Evolutionary conservation across 2,797 vertebrate genomes (phyloP).

Genomic region (Eulemur rubriventer): DNA sequence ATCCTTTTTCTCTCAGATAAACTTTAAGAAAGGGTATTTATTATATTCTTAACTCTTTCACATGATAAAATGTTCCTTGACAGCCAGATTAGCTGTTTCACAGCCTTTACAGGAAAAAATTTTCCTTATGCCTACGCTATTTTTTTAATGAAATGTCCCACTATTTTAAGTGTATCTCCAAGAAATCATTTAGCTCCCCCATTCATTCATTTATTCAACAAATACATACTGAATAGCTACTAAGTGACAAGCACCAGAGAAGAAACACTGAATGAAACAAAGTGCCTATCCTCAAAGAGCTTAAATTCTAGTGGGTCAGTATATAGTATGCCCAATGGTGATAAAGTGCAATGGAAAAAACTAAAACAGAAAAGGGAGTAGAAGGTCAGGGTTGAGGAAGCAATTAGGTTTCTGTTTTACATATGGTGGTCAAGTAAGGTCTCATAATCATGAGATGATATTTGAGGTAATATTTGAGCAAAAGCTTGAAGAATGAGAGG

Average conservation of each 20-base stretch:
- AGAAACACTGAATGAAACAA: background rate
- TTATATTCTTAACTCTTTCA: background rate
- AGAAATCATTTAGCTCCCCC: background rate
- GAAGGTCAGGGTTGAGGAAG: background rate
- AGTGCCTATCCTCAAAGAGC: background rate
- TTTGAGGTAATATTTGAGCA: background rate
- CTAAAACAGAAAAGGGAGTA: background rate
- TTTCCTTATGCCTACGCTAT: background rate
- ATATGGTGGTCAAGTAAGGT: background rate
- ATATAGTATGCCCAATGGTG: background rate
- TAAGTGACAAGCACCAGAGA: background rate
- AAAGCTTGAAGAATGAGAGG: background rate
- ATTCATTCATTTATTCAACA: conserved; percentile 6
- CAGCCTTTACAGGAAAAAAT: background rate
- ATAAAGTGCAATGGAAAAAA: background rate
- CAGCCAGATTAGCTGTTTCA: background rate
- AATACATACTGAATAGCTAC: background rate
- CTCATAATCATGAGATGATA: background rate
- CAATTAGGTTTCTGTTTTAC: background rate
- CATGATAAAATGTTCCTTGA: background rate
- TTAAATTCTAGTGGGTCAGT: background rate
- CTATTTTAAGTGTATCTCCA: background rate
- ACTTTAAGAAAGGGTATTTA: conserved; percentile 1
- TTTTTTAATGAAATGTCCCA: background rate
- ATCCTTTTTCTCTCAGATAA: background rate